Evolutionary conservation across 2,797 vertebrate genomes (phyloP), one percentile per base, ranked within the genome.

Genomic region (Acrossocheilus wenchowensis): DNA sequence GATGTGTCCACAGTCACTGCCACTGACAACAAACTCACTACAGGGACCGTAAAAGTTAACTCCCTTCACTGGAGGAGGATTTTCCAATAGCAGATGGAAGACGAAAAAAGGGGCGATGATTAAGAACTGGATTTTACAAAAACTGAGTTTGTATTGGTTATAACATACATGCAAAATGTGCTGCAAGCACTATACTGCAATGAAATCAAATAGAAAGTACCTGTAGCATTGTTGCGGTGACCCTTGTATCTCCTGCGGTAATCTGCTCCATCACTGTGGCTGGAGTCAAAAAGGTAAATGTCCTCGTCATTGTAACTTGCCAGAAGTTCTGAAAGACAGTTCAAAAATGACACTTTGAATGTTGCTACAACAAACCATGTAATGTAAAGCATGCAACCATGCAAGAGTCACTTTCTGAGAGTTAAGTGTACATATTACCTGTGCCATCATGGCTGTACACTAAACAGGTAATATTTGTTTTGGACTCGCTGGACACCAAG

Each of bases 401-500:
- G 21, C 0, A 69, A 52, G 12, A 26, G 39, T 30, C 36, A 21
- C 3, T 0, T 36, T 74, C 15, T 36, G 6, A 34, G 17, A 43
- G 23, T 21, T 23, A 30, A 17, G 15, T 17, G 17, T 21, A 23
- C 19, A n/a, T 21, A 90, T 92, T 92, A 99, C 98, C 98, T 87
- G 98, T 95, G 91, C 98, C 98, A 0, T 99, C 97, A 6, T 99
- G 97, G 93, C 98, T 98, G 94, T 99, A 99, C 85, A 99, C 97
- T 19, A 99, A 96, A 90, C 98, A 99, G 89, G 98, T 99, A 93
- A 99, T 98, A 94, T 98, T 99, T 89, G 97, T 98, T 95, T 99
- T 99, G 90, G 97, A 97, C 92, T 99, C 98, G 6, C 97, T 99
- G 95, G 96, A 97, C 79, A 98, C 97, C 96, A 99, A 92, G 92